A percentile compares a stretch with the other conserved stretches of the same genome.
Conservation (phyloP, 2,797 vertebrate species). For the Florisuga fusca region DNA sequence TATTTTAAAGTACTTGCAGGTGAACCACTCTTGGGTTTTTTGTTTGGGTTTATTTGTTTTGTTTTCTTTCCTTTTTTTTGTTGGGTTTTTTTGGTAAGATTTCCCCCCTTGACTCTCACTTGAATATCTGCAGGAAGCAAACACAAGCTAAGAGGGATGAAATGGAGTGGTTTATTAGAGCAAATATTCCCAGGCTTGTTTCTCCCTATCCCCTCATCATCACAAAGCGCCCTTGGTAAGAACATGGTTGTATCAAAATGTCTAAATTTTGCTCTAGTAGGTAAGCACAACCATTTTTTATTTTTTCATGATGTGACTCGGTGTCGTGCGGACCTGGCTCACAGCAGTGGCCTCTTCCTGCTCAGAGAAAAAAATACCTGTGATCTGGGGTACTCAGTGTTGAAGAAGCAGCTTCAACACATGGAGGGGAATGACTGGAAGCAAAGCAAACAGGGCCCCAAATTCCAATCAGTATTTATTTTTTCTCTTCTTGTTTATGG, state of each 20-base stretch:
- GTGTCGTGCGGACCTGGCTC: background rate
- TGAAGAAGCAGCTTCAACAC: background rate
- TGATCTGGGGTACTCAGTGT: background rate
- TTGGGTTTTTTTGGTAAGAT: background rate
- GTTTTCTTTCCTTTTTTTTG: too few relatives aligned
- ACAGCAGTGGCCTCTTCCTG: background rate
- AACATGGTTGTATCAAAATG: background rate
- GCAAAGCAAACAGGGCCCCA: background rate
- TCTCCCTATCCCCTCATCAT: background rate
- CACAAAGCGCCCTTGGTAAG: background rate
- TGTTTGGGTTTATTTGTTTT: too few relatives aligned
- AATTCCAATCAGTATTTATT: background rate
- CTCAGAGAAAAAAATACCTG: background rate
- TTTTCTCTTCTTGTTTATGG: background rate
- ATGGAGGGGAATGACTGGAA: background rate
- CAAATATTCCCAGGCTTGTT: slow-evolving; percentile 13
- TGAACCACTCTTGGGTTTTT: background rate
- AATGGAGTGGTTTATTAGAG: slow-evolving; percentile 6
- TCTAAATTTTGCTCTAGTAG: background rate
- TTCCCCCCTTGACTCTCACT: background rate
- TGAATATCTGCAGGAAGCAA: background rate
- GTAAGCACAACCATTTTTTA: background rate
- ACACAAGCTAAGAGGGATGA: slow-evolving; percentile 7
- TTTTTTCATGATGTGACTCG: accelerated
- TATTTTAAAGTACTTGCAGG: background rate